A percentile compares a stretch with the other conserved stretches of the same genome.
Evolutionary conservation across 2,797 vertebrate genomes (phyloP).

Genomic region (Gallirallus australis): DNA sequence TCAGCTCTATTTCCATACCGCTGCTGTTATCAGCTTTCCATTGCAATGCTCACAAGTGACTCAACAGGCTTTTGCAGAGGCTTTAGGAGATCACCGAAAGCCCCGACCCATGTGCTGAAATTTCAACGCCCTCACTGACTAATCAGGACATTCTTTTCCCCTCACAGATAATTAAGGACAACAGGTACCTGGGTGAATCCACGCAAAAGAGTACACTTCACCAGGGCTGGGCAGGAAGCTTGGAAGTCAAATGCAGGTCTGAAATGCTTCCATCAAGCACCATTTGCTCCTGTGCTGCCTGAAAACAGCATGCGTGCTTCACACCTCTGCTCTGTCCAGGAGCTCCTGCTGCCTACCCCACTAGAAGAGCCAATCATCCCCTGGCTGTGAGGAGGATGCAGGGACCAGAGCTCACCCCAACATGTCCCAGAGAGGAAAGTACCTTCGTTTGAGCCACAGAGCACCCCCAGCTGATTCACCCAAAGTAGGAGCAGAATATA

Average conservation of each 20-base stretch:
- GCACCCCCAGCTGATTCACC: background rate
- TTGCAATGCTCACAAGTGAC: constrained; percentile 34
- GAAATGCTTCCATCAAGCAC: background rate
- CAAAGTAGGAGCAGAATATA: background rate
- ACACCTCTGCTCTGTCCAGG: background rate
- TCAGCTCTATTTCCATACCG: constrained; percentile 33
- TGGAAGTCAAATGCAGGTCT: background rate
- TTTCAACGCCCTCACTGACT: background rate
- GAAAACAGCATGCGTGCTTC: accelerated
- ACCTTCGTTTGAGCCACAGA: background rate
- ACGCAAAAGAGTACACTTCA: background rate
- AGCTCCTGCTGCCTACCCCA: background rate
- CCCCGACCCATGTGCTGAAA: background rate
- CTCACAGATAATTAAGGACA: background rate
- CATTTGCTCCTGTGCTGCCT: background rate
- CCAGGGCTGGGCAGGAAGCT: background rate
- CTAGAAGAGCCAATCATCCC: background rate
- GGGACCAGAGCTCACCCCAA: background rate
- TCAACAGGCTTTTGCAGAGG: constrained; percentile 21
- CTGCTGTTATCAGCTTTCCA: constrained; percentile 49
- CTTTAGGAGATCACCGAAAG: constrained; percentile 34
- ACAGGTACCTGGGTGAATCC: background rate
- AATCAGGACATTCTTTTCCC: background rate
- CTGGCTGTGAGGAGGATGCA: background rate
- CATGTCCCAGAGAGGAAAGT: background rate